These are phyloP conservation scores for Trialeurodes vaporariorum DNA, from an alignment of 1,140 invertebrate genomes.

Conservation along the genomic window DNA sequence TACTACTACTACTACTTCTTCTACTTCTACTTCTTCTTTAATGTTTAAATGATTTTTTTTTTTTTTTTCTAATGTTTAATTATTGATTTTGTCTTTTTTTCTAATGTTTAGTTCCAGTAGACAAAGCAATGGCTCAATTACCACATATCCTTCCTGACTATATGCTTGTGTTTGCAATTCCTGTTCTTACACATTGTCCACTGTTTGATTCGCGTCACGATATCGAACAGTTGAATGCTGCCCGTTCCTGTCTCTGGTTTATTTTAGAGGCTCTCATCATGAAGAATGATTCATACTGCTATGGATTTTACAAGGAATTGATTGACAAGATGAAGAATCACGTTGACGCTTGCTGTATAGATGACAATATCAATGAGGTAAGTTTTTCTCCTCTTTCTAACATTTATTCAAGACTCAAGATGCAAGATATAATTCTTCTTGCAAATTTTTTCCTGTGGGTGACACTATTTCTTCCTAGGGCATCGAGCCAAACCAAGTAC, in stretches of 20 bases:
- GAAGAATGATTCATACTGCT: conserved; percentile 88
- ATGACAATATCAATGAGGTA: conserved; percentile 67
- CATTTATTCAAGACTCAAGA: conserved; percentile 7
- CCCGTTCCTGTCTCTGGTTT: conserved; percentile 83
- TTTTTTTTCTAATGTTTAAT: no score
- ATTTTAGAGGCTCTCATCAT: conserved; percentile 85
- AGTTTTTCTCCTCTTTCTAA: conserved; percentile 30
- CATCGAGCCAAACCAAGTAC: no score
- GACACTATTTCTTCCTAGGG: no score
- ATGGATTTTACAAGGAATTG: conserved; percentile 89
- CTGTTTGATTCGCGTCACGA: conserved; percentile 64
- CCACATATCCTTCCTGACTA: conserved; percentile 90
- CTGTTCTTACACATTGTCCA: conserved; percentile 83
- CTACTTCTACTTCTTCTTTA: no score
- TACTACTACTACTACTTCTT: no score
- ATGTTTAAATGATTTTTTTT: conserved; percentile 15
- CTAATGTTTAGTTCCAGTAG: conserved; percentile 38
- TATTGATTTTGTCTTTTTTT: no score
- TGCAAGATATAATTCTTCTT: not conserved
- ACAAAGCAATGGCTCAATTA: conserved; percentile 56
- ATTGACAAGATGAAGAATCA: conserved; percentile 87
- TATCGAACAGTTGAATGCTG: conserved; percentile 55
- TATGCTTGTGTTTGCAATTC: conserved; percentile 88
- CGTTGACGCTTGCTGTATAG: conserved; percentile 72
- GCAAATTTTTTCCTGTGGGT: not conserved